These are phyloP conservation scores for Heliothis subflexa DNA, from an alignment of 1,140 invertebrate genomes.

Conservation along the genomic window DNA sequence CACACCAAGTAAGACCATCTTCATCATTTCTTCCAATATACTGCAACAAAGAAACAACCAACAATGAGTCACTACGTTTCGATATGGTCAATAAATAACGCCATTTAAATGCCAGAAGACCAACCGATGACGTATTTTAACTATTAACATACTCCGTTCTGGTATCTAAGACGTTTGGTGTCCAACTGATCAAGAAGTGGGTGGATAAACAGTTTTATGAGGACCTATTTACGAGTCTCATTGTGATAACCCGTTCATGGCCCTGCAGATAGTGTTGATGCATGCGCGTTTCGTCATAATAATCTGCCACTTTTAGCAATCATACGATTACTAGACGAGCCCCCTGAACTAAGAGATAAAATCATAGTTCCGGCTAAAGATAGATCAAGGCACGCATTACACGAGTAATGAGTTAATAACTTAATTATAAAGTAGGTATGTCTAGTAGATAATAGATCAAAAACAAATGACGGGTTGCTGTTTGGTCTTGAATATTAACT, in stretches of 20 bases:
- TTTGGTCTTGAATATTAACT: conserved; percentile 7
- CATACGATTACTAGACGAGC: conserved; percentile 57
- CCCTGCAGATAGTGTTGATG: conserved; percentile 19
- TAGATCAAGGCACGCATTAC: neutral
- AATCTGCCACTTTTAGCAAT: conserved; percentile 39
- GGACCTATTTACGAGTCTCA: conserved; percentile 56
- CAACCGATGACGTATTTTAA: conserved; percentile 40
- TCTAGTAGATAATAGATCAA: neutral
- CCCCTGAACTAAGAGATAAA: conserved; percentile 52
- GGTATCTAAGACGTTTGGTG: conserved; percentile 53
- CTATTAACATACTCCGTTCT: conserved; percentile 45
- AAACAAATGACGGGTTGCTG: conserved; percentile 20
- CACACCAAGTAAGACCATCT: conserved; percentile 79
- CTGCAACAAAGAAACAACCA: conserved; percentile 68
- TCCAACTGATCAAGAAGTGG: conserved; percentile 66
- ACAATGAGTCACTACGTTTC: conserved; percentile 42
- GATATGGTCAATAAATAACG: conserved; percentile 50
- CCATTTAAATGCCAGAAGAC: conserved; percentile 45
- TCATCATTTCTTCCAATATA: conserved; percentile 84
- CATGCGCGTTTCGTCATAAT: conserved; percentile 62
- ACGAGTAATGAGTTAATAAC: no score
- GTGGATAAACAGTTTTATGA: conserved; percentile 65
- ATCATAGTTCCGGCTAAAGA: conserved; percentile 43
- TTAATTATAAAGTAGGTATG: no score
- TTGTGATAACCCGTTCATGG: conserved; percentile 50